Evolutionary conservation across 2,888 invertebrate species (phyloP), one percentile per base, ranked within the genome.

Genomic region (Kryphioiulus occultus): DNA sequence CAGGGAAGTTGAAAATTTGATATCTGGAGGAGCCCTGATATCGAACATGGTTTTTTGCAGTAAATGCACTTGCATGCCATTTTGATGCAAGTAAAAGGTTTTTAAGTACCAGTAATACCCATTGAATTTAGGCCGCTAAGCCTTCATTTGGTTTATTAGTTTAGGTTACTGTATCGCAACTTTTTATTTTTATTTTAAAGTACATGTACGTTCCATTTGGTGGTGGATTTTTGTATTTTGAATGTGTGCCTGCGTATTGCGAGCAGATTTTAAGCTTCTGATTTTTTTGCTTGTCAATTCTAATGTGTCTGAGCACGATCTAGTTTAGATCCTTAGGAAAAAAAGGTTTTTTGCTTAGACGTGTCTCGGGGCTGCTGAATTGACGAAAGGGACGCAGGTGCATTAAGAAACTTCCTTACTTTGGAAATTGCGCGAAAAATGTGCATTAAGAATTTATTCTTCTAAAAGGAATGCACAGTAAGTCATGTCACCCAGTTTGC

Each of bases 371-470:
- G 26, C 78, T 78, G 26, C 78, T 78, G 30, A 30, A 78, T 30
- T 78, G 78, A 22, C 59, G 30, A 15, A 68, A 26, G 30, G 22
- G 78, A 15, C 78, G 30, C 78, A 78, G 78, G 78, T 78, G 78
- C 78, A 78, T 78, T 78, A 15, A 9, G 15, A 30, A 78, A 78
- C 30, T 10, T 78, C 30, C 30, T 78, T 30, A 78, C 78, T 78
- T 78, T 78, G 78, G 78, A 78, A 78, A 78, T 30, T 78, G 78
- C 78, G 78, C 22, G 30, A 78, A 78, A 35, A 78, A 78, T 78
- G 78, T 15, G 30, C 78, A 78, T 78, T 78, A 78, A 78, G 30
- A 78, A 78, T 78, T 78, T 30, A 78, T 78, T 78, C 12, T 30
- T 78, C 30, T 78, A 78, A 78, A 78, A 78, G 78, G 78, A 78